Evolutionary conservation across 2,888 invertebrate genomes (phyloP), one percentile per base, ranked within the genome.

Genomic region (Nymphalis polychloros): DNA sequence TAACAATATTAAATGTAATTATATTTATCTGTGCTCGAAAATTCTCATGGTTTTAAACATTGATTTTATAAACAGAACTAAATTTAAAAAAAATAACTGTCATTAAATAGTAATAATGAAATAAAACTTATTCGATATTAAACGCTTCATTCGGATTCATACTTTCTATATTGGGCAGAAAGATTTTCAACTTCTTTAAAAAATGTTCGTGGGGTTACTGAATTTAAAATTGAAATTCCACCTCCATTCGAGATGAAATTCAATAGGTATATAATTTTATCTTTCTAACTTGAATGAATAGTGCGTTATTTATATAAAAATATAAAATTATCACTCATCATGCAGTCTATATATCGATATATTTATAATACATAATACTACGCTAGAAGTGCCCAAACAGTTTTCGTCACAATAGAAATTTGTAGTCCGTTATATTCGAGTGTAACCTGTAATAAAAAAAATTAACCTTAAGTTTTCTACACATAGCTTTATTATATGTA

Each of bases 341-440:
- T 67, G 59, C 68, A 70, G 64, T 63, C 68, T 8, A 13, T 49
- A 48, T 16, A 17, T 17, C 60, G 19, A 57, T 31, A 55, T 55
- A 31, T 20, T 31, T 57, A 57, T 53, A 52, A 53, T 27, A n/a
- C 17, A 35, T 55, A 53, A 49, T 64, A 63, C 80, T 84, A 90
- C 72, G 88, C 87, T 49, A 92, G 84, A 66, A 92, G 82, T 17
- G 88, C 88, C 88, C 85, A 89, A 46, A 91, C 89, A 1, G 88
- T 87, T 86, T 87, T 86, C 67, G 90, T 88, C 64, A 90, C 88
- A 73, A 92, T 82, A 73, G 83, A 84, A 79, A 92, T 87, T 79
- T 87, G 79, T 77, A 90, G 77, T 78, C 91, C 92, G 64, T 91
- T 88, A 91, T 86, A 91, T 88, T 90, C 90, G 84, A 92, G 87